Evolutionary conservation across 2,888 invertebrate species (phyloP), one percentile per base, ranked within the genome.

Genomic region (Agonopterix heracliana): DNA sequence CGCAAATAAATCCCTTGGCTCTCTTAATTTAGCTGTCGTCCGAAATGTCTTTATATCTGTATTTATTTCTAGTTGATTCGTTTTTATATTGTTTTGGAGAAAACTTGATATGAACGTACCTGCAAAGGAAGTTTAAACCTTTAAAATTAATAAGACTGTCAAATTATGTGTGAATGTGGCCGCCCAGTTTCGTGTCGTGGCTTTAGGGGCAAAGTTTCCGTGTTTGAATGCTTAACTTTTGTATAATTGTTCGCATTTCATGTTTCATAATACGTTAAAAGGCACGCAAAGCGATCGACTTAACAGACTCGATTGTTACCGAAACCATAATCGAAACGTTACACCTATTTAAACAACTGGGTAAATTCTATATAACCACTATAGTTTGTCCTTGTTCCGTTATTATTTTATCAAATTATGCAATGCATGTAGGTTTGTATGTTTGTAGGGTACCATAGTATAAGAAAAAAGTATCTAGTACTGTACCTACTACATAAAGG

Each of bases 1-100:
- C 48, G 93, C 92, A 78, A 93, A 94, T 51, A 93, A 85, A 70
- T 94, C 94, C 58, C 93, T 87, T 11, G 93, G 92, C 66, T 93
- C 93, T 71, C 89, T 91, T 50, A 93, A 74, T 65, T 92, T 91
- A 38, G 92, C 92, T 66, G 91, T 89, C 9, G 92, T 91, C 54
- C 90, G 85, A 67, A 92, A 88, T 54, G 91, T 92, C 74, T 82
- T 91, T 62, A 86, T 89, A 74, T 93, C 93, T 50, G 92, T 92
- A 65, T 92, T 92, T 54, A 92, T 91, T 81, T 93, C 92, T 65
- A 92, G 78, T 73, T 92, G 91, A 75, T 91, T 92, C 50, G 91
- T 92, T 82, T 93, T 94, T 48, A 94, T 80, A 51, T 90, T 90
- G 61, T 89, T 90, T 68, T 90, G 89, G 41, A 92, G 83, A 63